These are phyloP conservation scores for Seladonia tumulorum DNA, from an alignment of 2,888 invertebrate genomes.

Conservation along the genomic window DNA sequence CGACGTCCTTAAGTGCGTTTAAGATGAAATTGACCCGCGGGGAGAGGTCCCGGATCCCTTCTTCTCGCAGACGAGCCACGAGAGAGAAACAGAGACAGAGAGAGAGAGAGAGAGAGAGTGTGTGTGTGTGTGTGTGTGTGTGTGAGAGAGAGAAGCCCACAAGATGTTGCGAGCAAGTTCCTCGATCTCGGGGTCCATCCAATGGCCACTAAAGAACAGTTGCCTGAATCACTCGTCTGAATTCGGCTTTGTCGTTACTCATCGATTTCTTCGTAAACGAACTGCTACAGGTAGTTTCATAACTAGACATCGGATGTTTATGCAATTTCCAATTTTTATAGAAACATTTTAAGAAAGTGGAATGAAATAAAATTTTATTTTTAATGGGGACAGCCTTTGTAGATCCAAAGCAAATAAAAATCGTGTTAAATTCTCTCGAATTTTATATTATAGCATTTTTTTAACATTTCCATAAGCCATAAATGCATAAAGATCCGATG, in stretches of 20 bases:
- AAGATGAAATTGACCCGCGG: conserved; percentile 13
- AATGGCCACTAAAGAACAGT: conserved; percentile 29
- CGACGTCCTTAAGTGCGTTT: conserved; percentile 9
- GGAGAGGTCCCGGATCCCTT: neutral
- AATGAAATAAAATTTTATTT: no score
- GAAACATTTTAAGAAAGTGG: no score
- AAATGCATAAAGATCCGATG: no score
- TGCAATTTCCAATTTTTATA: no score
- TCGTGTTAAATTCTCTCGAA: no score
- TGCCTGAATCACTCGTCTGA: neutral
- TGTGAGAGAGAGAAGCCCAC: neutral
- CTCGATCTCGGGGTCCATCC: conserved; percentile 7
- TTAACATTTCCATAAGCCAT: no score
- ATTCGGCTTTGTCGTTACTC: neutral
- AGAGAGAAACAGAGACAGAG: neutral
- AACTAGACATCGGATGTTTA: no score
- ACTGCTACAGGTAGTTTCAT: neutral
- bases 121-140: no score
- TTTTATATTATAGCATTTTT: no score
- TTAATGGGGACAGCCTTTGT: no score
- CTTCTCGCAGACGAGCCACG: neutral
- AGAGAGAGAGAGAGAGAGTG: neutral
- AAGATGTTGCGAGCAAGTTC: conserved; percentile 11
- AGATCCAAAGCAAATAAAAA: no score
- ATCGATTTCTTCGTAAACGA: neutral